Percentiles rank a stretch among this genome's conserved stretches.
phyloP scores from a whole-genome alignment of 2,113 vertebrate genomes.

The Psittacula cyanocephala region DNA sequence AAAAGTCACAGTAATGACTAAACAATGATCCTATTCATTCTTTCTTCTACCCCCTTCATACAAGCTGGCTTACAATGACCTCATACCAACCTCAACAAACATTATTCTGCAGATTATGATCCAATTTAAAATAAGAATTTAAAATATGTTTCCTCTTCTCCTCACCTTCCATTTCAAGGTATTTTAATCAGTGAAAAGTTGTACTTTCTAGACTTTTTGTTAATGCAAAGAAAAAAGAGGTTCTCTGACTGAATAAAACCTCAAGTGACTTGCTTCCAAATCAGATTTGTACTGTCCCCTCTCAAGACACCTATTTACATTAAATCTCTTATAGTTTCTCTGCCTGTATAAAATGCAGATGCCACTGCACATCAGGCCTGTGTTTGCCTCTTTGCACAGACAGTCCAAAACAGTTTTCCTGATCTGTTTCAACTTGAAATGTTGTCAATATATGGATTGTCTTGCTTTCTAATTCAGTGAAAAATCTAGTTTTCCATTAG shows the following conservation, averaged over 20 bases:
- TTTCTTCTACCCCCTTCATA: background rate
- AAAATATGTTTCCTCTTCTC: background rate
- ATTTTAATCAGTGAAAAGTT: conserved; percentile 62
- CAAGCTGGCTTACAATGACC: background rate
- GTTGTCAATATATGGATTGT: conserved; percentile 99
- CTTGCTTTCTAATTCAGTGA: conserved; percentile 96
- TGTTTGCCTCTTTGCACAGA: conserved; percentile 84
- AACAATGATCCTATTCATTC: background rate
- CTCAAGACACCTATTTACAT: conserved; percentile 73
- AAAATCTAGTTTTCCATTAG: conserved; percentile 99
- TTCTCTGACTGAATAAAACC: conserved; percentile 53
- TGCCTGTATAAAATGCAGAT: conserved; percentile 72
- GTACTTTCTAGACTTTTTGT: conserved; percentile 49
- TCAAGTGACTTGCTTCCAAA: conserved; percentile 72
- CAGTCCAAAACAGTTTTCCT: conserved; percentile 97
- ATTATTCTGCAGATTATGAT: background rate
- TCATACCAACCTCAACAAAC: background rate
- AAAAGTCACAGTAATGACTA: background rate
- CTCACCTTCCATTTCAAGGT: conserved; percentile 18
- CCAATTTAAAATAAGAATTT: background rate
- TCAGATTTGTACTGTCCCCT: conserved; percentile 66
- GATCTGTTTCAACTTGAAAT: conserved; percentile 95
- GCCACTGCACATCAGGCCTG: conserved; percentile 85
- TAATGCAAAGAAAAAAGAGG: conserved; percentile 55
- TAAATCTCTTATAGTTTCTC: conserved; percentile 81